These are phyloP conservation scores for Poeciliopsis paucimaculata DNA, from an alignment of 2,797 vertebrate species.

Conservation along the genomic window DNA sequence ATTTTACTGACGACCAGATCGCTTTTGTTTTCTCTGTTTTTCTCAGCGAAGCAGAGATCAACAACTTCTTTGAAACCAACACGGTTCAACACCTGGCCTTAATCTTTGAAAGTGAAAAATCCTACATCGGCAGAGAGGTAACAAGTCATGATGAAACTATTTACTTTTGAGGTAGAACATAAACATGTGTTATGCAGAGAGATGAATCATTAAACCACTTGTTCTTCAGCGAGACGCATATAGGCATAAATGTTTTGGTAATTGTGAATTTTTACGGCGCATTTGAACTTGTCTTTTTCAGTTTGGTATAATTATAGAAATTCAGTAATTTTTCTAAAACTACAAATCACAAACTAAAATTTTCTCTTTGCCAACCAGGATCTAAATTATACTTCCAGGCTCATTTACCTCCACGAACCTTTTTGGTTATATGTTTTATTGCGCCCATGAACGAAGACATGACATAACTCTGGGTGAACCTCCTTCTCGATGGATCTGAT, in stretches of 20 bases:
- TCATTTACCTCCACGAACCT: background rate
- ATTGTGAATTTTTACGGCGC: background rate
- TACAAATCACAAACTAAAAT: background rate
- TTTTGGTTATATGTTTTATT: background rate
- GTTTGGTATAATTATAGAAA: background rate
- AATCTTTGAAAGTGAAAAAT: constrained; percentile 86
- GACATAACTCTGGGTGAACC: background rate
- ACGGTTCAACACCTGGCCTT: constrained; percentile 83
- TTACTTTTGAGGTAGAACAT: background rate
- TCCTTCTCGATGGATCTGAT: background rate
- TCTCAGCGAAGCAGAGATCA: constrained; percentile 84
- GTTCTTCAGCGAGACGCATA: background rate
- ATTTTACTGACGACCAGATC: background rate
- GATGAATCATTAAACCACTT: background rate
- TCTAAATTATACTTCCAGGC: background rate
- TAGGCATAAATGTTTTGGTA: background rate
- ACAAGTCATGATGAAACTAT: background rate
- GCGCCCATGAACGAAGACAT: background rate
- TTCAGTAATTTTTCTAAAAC: background rate
- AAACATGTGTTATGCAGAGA: background rate
- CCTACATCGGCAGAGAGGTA: constrained; percentile 93
- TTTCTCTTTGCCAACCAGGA: background rate
- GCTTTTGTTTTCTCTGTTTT: constrained; percentile 13
- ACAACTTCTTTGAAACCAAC: constrained; percentile 85
- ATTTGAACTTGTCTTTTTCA: background rate